Base-by-base conservation (phyloP, 2,113 vertebrate genomes). In the Puntigrus tetrazona region DNA sequence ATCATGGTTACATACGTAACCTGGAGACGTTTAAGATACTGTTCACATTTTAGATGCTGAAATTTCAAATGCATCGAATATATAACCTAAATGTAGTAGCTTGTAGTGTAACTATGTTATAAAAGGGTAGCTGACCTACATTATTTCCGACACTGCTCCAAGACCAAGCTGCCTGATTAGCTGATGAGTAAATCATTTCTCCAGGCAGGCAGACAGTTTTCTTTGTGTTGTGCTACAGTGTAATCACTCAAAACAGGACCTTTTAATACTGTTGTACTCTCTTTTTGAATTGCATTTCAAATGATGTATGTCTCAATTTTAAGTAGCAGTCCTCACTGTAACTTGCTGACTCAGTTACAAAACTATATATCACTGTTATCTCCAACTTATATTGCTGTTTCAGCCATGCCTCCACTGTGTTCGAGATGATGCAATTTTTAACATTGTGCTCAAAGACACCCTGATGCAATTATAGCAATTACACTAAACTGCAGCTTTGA, bases 391-490 rank as follows among this genome's bases (percentile, higher is more conserved):
- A 78, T 61, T 16, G 77, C 52, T 14, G 52, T 38, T 78, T 78
- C 76, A 78, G 25, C 22, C 57, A 20, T 47, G 25, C 45, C 29
- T 65, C 25, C 18, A 47, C 38, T 67, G 38, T 18, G 38, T 59
- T 67, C 7, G 65, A 82, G 65, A 72, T 52, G 45, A 55, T 72
- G 65, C 29, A 31, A 70, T 82, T 82, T 82, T 82, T 82, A 81
- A 69, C 79, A 81, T 31, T 31, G 63, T 38, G 45, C 80, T 52
- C 65, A 81, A 81, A 50, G 41, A 69, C 79, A 52, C 45, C 38
- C 29, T 27, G 31, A 50, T 38, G 65, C 65, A 72, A 70, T 82
- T 82, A 82, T 45, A 50, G 80, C 72, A 82, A 72, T 82, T 29
- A 55, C 45, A 52, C 22, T 52, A 70, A 82, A 82, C 38, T 69